Percentiles rank a stretch among this genome's conserved stretches.
Conservation (phyloP, 2,797 vertebrate genomes). For the Sebastes miniatus region DNA sequence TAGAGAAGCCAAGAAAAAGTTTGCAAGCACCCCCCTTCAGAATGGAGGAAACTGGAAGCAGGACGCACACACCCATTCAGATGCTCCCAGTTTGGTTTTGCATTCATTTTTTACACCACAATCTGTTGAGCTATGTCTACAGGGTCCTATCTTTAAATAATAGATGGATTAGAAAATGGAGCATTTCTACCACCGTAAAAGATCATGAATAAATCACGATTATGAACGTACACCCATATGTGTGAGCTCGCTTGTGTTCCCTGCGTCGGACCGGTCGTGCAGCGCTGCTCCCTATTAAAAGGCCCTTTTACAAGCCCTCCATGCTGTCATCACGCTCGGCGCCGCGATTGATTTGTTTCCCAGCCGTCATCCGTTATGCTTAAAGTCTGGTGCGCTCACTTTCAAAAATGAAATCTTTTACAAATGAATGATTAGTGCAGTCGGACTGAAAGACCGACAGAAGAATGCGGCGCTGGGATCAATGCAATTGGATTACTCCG, state of each 20-base stretch:
- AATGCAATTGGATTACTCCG: conserved; percentile 49
- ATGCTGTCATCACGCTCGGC: conserved; percentile 22
- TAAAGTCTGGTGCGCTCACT: conserved; percentile 30
- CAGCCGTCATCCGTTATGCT: conserved; percentile 40
- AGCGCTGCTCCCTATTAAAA: conserved; percentile 11
- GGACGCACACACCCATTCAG: not conserved
- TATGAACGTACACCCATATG: conserved; percentile 55
- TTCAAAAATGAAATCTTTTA: conserved; percentile 49
- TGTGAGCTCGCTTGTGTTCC: not conserved
- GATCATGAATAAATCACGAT: conserved; percentile 77
- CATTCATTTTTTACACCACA: conserved; percentile 76
- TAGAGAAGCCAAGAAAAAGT: conserved; percentile 68
- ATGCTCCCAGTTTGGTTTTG: conserved; percentile 59
- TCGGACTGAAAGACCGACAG: conserved; percentile 16
- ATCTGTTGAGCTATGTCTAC: conserved; percentile 78
- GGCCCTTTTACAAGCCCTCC: conserved; percentile 18
- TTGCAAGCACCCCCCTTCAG: conserved; percentile 40
- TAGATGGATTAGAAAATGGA: conserved; percentile 79
- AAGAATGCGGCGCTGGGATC: conserved; percentile 25
- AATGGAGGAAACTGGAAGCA: conserved; percentile 35
- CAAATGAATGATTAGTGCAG: conserved; percentile 42
- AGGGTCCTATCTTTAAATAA: conserved; percentile 79
- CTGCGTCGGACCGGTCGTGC: not conserved
- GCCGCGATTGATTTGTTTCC: conserved; percentile 26
- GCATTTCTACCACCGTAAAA: conserved; percentile 77